These are phyloP conservation scores for Plemyria rubiginata DNA, from an alignment of 2,888 invertebrate genomes.

Conservation along the genomic window DNA sequence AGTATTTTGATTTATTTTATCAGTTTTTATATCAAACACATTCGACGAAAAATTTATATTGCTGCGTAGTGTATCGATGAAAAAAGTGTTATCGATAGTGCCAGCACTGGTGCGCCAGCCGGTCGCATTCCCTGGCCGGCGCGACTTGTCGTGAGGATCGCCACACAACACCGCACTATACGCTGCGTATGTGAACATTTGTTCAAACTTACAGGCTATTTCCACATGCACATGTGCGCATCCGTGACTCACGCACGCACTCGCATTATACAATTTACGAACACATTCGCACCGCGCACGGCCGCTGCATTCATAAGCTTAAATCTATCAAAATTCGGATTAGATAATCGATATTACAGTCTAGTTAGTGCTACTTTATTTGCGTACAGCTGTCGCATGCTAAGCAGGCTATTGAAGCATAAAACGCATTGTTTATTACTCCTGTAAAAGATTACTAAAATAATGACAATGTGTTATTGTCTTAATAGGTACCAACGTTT, in stretches of 20 bases:
- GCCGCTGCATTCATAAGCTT: slow-evolving; percentile 56
- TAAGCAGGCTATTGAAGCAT: slow-evolving; percentile 30
- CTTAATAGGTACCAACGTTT: background rate
- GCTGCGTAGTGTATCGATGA: slow-evolving; percentile 30
- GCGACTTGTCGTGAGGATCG: slow-evolving; percentile 73
- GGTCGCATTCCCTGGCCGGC: slow-evolving; percentile 78
- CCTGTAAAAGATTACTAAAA: slow-evolving; percentile 9
- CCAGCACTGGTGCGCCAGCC: slow-evolving; percentile 77
- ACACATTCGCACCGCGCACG: slow-evolving; percentile 58
- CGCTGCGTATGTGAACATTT: slow-evolving; percentile 69
- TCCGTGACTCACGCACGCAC: slow-evolving; percentile 79
- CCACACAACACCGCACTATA: slow-evolving; percentile 58
- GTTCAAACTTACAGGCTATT: slow-evolving; percentile 76
- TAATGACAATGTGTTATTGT: background rate
- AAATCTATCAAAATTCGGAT: slow-evolving; percentile 60
- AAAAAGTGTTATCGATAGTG: slow-evolving; percentile 43
- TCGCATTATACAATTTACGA: slow-evolving; percentile 67
- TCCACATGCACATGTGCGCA: slow-evolving; percentile 78
- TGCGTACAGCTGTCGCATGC: slow-evolving; percentile 50
- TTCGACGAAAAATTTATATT: no score
- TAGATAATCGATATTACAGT: slow-evolving; percentile 62
- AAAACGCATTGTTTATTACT: slow-evolving; percentile 13
- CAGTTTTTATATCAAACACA: no score
- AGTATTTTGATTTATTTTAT: no score
- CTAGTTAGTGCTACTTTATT: slow-evolving; percentile 51